Percentiles rank a stretch among this genome's conserved stretches.
These are phyloP conservation scores for Malurus splendens DNA, from an alignment of 2,797 vertebrate species.

Conservation along the genomic window DNA sequence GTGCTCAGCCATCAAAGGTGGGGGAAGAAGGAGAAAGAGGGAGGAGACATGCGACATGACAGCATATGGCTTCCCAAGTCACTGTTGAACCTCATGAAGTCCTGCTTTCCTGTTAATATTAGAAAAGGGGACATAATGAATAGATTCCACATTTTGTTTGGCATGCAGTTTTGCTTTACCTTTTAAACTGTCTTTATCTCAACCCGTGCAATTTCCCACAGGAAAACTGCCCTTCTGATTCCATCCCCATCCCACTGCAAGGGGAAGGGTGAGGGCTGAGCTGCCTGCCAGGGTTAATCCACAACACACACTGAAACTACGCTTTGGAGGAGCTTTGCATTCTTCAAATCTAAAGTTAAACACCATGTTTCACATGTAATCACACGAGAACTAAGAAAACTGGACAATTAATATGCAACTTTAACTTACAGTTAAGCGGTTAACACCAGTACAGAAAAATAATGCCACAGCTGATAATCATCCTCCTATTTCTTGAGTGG, in stretches of 20 bases:
- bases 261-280: background rate
- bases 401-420: background rate
- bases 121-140: background rate
- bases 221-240: background rate
- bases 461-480: background rate
- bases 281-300: background rate
- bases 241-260: background rate
- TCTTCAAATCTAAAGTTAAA: background rate
- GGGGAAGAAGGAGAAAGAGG: background rate
- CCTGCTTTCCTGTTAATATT: background rate
- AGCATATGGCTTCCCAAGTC: background rate
- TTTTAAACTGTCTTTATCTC: background rate
- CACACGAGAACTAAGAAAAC: background rate
- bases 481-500: background rate
- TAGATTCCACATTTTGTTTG: background rate
- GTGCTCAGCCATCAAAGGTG: background rate
- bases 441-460: background rate
- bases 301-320: background rate
- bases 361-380: background rate
- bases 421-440: background rate
- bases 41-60: accelerated
- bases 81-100: accelerated
- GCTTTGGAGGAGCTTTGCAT: background rate
- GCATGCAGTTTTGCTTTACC: background rate
- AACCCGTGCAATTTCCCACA: background rate